Evolutionary conservation across 2,113 vertebrate species (phyloP).

Genomic region (Tretioscincus oriximinensis): DNA sequence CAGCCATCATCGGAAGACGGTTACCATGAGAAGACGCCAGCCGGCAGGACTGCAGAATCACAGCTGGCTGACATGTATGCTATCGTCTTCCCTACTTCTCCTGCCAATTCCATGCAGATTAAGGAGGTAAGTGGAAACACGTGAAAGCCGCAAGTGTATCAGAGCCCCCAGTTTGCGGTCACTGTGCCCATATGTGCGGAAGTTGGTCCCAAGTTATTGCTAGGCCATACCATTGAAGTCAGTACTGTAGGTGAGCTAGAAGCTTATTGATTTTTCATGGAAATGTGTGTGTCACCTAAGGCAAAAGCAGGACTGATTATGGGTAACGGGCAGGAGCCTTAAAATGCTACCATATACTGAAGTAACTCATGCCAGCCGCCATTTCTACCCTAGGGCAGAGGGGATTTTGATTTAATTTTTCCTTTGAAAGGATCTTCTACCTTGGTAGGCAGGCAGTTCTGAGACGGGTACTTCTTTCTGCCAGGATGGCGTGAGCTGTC

Average conservation of each 20-base stretch:
- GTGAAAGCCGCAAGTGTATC: no score
- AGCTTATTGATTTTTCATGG: neutral
- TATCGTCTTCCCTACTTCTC: no score
- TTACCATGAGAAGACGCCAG: no score
- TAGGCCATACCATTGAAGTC: neutral
- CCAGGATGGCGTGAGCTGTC: slow-evolving; percentile 48
- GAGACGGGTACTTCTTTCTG: slow-evolving; percentile 36
- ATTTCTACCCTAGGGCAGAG: neutral
- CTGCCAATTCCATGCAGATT: no score
- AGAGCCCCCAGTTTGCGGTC: no score
- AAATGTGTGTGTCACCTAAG: neutral
- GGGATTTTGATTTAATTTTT: slow-evolving; percentile 20
- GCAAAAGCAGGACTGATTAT: neutral
- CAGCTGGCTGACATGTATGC: no score
- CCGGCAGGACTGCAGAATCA: no score
- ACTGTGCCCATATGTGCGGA: no score
- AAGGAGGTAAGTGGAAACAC: no score
- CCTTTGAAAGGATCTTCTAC: neutral
- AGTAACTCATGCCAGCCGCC: neutral
- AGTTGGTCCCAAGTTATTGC: neutral
- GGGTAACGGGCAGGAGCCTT: neutral
- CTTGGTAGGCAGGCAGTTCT: slow-evolving; percentile 25
- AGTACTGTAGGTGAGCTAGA: neutral
- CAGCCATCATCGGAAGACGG: no score
- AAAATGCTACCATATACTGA: neutral